Base-by-base conservation (phyloP, 2,113 vertebrate genomes). In the Oplegnathus fasciatus region DNA sequence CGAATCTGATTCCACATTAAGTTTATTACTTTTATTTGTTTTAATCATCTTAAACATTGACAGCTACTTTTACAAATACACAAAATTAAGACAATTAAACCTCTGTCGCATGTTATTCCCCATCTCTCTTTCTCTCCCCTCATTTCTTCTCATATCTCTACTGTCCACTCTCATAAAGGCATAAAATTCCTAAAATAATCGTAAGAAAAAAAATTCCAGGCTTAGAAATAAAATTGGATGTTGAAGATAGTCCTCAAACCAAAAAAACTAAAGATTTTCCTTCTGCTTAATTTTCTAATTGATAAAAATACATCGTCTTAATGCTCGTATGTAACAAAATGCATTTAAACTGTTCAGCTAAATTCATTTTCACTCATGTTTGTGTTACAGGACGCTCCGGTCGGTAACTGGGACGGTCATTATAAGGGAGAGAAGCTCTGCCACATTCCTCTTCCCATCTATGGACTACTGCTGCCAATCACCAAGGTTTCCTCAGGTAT, bases 371-470 rank as follows among this genome's bases (percentile, higher is more conserved):
- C 57, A 15, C 22, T 69, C 9, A 28, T 22, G 2, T 6, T 10
- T 71, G 30, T 34, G 18, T 61, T 48, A 1, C 78, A 97, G 96
- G 96, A 96, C 40, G 13, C 69, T 32, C 93, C 96, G 0, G 84
- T 87, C 0, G 96, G 95, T 2, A 84, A 88, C 30, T 96, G 96
- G 95, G 92, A 96, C 18, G 96, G 96, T 0, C 2, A 0, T 50
- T 92, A 89, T 83, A 96, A 86, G 1, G 91, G 75, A 62, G 86
- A 92, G 60, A 90, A 65, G 77, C 94, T 96, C 54, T 96, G 95
- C 76, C 73, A 87, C 46, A 86, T 96, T 73, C 92, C 96, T 0
- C 92, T 91, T 0, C 18, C 32, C 0, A 46, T 87, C 6, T 94
- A 93, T 10, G 96, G 95, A 44, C 50, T 78, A 0, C 88, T 96